phyloP scores from a whole-genome alignment of 2,888 invertebrate species.

The Ophion slaviceki region DNA sequence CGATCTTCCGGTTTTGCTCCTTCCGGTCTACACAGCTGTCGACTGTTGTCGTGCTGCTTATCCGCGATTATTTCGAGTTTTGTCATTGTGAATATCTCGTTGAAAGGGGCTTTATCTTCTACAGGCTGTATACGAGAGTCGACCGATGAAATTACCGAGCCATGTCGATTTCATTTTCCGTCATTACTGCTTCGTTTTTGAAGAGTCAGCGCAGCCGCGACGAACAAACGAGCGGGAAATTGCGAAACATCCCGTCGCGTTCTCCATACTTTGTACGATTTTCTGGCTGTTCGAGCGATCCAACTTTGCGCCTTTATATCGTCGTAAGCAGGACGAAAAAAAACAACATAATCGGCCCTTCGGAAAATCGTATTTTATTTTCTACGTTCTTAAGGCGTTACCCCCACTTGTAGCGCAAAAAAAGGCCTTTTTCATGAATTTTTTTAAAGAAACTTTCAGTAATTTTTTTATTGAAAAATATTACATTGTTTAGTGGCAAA shows the following conservation, averaged over 20 bases:
- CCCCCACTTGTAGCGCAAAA: no score
- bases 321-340: neutral
- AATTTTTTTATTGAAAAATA: no score
- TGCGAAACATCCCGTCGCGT: slow-evolving; percentile 50
- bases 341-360: neutral
- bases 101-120: slow-evolving; percentile 21
- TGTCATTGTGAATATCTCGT: slow-evolving; percentile 16
- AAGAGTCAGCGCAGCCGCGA: slow-evolving; percentile 27
- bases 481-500: no score
- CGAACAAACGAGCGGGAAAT: slow-evolving; percentile 50
- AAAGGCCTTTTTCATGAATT: no score
- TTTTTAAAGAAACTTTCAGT: no score
- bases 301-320: neutral
- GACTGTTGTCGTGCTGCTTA: neutral
- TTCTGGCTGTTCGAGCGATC: neutral
- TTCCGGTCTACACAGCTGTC: slow-evolving; percentile 13
- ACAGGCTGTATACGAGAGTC: slow-evolving; percentile 7
- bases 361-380: neutral
- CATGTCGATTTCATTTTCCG: slow-evolving; percentile 57
- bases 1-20: slow-evolving; percentile 6
- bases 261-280: neutral
- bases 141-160: slow-evolving; percentile 31
- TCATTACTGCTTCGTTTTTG: slow-evolving; percentile 15
- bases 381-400: neutral
- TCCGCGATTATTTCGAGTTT: neutral